Evolutionary conservation across 2,113 vertebrate species (phyloP).

Genomic region (Piprites chloris): DNA sequence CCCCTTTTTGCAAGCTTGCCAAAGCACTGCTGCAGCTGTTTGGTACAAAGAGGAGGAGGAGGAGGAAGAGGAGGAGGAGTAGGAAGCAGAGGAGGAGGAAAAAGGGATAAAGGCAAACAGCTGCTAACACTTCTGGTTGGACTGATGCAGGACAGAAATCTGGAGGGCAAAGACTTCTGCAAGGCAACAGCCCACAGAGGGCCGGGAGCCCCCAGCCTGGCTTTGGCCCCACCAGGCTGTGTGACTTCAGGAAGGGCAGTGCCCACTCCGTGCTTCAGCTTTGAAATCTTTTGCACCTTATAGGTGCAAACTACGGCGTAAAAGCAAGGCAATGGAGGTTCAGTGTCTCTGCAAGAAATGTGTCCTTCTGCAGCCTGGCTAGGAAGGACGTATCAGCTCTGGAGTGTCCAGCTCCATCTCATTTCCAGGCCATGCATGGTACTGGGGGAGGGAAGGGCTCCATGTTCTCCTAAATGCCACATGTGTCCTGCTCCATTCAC

Average conservation of each 20-base stretch:
- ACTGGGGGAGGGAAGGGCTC: neutral
- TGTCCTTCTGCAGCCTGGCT: neutral
- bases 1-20: neutral
- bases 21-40: neutral
- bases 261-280: neutral
- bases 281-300: neutral
- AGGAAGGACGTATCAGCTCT: neutral
- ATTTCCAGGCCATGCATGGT: fast-evolving
- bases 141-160: neutral
- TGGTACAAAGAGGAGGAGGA: neutral
- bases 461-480: neutral
- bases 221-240: neutral
- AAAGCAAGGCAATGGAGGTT: neutral
- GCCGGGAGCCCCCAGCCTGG: neutral
- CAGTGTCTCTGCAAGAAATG: neutral
- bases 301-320: neutral
- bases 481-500: neutral
- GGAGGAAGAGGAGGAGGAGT: neutral
- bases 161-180: neutral
- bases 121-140: neutral
- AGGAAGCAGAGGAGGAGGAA: neutral
- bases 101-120: neutral
- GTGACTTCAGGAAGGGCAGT: neutral
- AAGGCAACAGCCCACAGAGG: neutral
- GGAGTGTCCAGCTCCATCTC: neutral